Evolutionary conservation across 2,888 invertebrate genomes (phyloP), one percentile per base, ranked within the genome.

Genomic region (Melieria crassipennis): DNA sequence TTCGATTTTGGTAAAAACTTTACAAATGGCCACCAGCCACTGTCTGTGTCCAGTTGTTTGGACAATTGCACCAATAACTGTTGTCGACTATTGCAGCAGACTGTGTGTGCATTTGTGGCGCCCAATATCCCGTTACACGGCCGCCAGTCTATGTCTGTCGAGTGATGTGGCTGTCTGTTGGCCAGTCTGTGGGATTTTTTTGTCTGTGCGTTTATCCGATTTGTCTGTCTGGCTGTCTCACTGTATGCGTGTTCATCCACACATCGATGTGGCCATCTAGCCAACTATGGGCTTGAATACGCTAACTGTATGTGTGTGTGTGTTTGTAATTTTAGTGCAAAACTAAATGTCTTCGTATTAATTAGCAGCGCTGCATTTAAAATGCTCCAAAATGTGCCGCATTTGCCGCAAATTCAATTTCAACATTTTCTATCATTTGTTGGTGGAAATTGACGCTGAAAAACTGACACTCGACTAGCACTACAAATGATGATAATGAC

Each of bases 321-420:
- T 30, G 30, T 30, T 30, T 30, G 30, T 30, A 1, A 30, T 30
- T 30, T 30, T 3, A 30, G 57, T 55, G 16, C 42, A 50, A 52
- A 69, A 63, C 72, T 67, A 71, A 72, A 72, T 73, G 65, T 73
- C 73, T 75, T 72, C 57, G 11, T 72, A 74, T 76, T 75, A 75
- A 76, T 76, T 75, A 75, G 74, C 72, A 64, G 16, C 4, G 50
- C 57, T 52, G 43, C 69, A 43, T 69, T 55, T 47, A 13, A 46
- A 57, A 48, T 43, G 42, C 42, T 50, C 57, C 16, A 6, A 13
- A 6, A 7, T 43, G 9, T 11, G 45, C 9, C 10, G 10, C 7
- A 46, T 45, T 16, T 13, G 42, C 7, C 4, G n/a, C 42, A 55
- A 62, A 52, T 62, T 61, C 52, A 43, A 55, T 62, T 62, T 45